A percentile compares a stretch with the other conserved stretches of the same genome.
Conservation (phyloP, 37 sponge, comb jelly and placozoan genomes). For the Trichoplax adhaerens region DNA sequence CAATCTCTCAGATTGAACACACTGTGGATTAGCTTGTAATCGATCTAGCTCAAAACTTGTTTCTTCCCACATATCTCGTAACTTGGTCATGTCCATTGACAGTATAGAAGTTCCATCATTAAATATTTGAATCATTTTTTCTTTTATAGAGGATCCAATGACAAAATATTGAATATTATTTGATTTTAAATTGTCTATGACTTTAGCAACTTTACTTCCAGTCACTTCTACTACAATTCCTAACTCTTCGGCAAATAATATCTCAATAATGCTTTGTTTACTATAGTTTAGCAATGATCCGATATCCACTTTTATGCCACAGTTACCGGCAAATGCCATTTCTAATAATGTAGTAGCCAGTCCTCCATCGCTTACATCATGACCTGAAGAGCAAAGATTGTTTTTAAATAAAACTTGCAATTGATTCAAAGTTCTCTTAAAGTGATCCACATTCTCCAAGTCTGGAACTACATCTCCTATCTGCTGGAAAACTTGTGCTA, state of each 20-base stretch:
- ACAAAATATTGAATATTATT: too few species aligned
- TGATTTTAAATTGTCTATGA: background rate
- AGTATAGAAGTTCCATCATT: too few species aligned
- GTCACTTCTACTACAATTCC: background rate
- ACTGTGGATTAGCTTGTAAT: slow-evolving; percentile 2
- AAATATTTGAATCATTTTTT: too few species aligned
- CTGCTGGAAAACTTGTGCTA: slow-evolving; percentile 6
- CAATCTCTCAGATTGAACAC: slow-evolving; percentile 1
- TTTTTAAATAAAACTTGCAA: background rate
- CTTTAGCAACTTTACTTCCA: background rate
- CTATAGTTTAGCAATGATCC: too few species aligned
- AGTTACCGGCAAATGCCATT: slow-evolving; percentile 18
- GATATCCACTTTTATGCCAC: background rate
- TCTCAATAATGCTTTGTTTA: too few species aligned
- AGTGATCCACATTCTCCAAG: background rate
- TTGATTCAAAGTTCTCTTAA: background rate
- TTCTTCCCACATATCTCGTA: slow-evolving; percentile 11
- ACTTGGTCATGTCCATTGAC: background rate
- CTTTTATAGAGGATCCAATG: too few species aligned
- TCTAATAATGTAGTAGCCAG: slow-evolving; percentile 1
- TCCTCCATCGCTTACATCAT: slow-evolving; percentile 17
- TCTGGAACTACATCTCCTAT: slow-evolving; percentile 6
- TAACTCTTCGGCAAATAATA: too few species aligned
- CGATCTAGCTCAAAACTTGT: slow-evolving; percentile 15
- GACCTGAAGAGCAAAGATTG: slow-evolving; percentile 2